Conservation (phyloP, 2,888 invertebrate genomes). For the Meiosimyza decipiens region DNA sequence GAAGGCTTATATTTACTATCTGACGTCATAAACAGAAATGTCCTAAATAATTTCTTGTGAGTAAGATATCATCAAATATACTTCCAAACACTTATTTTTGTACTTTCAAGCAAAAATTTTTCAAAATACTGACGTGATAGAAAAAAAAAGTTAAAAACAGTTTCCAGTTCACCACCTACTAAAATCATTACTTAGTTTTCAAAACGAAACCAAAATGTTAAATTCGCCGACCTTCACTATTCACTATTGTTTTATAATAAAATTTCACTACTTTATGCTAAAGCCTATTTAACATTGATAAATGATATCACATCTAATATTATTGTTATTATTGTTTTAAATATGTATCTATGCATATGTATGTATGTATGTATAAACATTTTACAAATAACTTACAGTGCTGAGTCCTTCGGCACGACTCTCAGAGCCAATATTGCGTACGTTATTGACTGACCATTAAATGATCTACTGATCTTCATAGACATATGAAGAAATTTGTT, state of each 20-base stretch:
- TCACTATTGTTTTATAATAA: background rate
- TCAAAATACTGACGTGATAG: too few relatives aligned
- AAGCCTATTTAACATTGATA: conserved; percentile 11
- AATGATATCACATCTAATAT: conserved; percentile 22
- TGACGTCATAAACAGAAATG: too few relatives aligned
- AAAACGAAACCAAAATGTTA: too few relatives aligned
- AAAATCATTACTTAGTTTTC: too few relatives aligned
- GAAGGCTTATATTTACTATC: too few relatives aligned
- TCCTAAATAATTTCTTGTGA: too few relatives aligned
- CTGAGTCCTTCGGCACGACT: conserved; percentile 11
- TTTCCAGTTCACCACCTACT: too few relatives aligned
- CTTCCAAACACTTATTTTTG: too few relatives aligned
- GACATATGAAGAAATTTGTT: background rate
- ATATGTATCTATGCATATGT: background rate
- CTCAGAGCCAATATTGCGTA: background rate
- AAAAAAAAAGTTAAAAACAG: too few relatives aligned
- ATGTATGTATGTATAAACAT: conserved; percentile 5
- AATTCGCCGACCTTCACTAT: too few relatives aligned
- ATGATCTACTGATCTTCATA: conserved; percentile 1
- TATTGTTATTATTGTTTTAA: conserved; percentile 1
- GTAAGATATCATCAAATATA: too few relatives aligned
- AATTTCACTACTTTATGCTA: conserved; percentile 10
- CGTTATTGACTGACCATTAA: background rate
- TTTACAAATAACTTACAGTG: conserved; percentile 24
- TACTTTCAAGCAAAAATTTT: too few relatives aligned